phyloP scores from a whole-genome alignment of 2,888 invertebrate species.

The Chesias legatella region DNA sequence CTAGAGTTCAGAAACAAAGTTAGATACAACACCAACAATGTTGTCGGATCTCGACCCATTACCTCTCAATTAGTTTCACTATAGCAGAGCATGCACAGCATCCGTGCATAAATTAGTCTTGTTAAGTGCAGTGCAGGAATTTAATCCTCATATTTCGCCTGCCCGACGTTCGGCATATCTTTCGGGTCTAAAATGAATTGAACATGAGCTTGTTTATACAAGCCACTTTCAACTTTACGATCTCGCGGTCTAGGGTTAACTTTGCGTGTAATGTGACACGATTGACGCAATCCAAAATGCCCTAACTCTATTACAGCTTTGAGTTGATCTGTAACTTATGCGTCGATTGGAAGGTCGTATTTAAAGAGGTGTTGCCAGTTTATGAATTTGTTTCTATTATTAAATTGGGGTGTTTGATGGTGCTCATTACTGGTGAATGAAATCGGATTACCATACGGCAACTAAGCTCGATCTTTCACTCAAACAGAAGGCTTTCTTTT shows the following conservation, averaged over 20 bases:
- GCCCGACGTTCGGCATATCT: conserved; percentile 71
- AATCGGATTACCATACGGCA: conserved; percentile 65
- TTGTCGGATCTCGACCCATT: conserved; percentile 60
- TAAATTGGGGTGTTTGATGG: conserved; percentile 54
- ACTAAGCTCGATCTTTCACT: conserved; percentile 59
- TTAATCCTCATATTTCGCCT: conserved; percentile 80
- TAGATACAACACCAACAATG: conserved; percentile 26
- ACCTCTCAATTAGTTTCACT: conserved; percentile 76
- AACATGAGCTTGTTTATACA: conserved; percentile 36
- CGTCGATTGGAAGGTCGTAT: conserved; percentile 12
- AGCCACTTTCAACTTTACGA: conserved; percentile 44
- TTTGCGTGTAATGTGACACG: conserved; percentile 32
- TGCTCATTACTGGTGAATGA: conserved; percentile 69
- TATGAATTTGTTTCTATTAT: conserved; percentile 31
- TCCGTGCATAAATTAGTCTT: conserved; percentile 76
- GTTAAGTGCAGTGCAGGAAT: conserved; percentile 79
- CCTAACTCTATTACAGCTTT: conserved; percentile 3
- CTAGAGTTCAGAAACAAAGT: conserved; percentile 16
- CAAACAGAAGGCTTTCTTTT: conserved; percentile 56
- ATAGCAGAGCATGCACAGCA: conserved; percentile 55
- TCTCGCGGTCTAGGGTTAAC: conserved; percentile 36
- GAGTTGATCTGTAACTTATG: conserved; percentile 2
- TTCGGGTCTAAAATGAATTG: conserved; percentile 66
- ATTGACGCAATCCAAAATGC: not conserved
- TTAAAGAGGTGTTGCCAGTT: conserved; percentile 5